These are phyloP conservation scores for Dendrocincla fuliginosa DNA, from an alignment of 2,797 vertebrate species.

Conservation along the genomic window DNA sequence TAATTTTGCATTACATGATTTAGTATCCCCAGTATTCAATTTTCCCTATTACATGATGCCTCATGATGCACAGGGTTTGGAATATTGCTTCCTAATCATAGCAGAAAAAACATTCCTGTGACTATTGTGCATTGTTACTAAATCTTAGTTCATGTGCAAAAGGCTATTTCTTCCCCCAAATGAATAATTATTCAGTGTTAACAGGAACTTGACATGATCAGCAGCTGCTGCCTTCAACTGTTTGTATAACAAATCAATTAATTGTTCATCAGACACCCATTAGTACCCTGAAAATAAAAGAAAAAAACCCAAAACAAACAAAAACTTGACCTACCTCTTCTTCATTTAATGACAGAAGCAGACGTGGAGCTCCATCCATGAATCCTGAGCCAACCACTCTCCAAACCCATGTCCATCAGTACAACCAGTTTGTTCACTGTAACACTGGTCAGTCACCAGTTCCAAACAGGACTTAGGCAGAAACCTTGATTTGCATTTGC, in stretches of 20 bases:
- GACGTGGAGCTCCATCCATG: accelerated
- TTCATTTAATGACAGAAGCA: not conserved
- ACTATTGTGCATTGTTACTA: not conserved
- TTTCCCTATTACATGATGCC: not conserved
- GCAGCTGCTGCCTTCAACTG: not conserved
- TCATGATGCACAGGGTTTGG: not conserved
- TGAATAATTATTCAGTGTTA: not conserved
- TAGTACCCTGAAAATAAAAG: not conserved
- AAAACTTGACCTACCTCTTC: not conserved
- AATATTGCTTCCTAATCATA: not conserved
- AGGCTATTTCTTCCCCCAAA: not conserved
- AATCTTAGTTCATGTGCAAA: not conserved
- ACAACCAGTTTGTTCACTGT: not conserved
- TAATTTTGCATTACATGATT: not conserved
- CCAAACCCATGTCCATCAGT: not conserved
- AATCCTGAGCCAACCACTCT: not conserved
- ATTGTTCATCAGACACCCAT: not conserved
- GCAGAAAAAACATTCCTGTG: not conserved
- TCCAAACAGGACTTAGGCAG: not conserved
- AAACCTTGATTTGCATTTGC: not conserved
- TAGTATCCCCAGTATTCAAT: not conserved
- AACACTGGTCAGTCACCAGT: not conserved
- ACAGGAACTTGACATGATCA: not conserved
- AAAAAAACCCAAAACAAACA: not conserved
- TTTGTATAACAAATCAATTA: not conserved